Conservation (phyloP, 2,113 vertebrate species). For the Prinia subflava region DNA sequence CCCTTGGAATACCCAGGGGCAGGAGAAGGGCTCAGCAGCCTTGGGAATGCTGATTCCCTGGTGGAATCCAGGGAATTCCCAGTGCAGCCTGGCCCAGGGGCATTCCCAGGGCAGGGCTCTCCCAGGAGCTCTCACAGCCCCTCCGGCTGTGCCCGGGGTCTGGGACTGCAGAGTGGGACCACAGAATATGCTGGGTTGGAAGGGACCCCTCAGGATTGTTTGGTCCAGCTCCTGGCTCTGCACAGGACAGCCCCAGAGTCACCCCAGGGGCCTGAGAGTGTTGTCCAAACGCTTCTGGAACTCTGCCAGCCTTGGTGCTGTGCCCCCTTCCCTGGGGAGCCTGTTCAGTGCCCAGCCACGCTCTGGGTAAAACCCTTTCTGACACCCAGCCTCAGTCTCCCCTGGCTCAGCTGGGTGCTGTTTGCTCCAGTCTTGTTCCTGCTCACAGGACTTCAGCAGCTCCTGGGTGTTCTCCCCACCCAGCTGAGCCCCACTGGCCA, state of each 20-base stretch:
- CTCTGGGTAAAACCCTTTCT: not conserved
- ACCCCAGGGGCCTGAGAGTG: not conserved
- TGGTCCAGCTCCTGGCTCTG: not conserved
- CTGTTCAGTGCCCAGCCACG: not conserved
- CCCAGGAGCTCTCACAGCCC: not conserved
- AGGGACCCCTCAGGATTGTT: not conserved
- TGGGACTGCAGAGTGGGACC: too few relatives aligned
- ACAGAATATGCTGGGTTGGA: not conserved
- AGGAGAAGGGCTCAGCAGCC: not conserved
- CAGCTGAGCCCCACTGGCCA: not conserved
- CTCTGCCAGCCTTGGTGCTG: not conserved
- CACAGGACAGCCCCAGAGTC: not conserved
- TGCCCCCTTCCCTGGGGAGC: not conserved
- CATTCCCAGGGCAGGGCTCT: not conserved
- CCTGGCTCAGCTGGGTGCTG: not conserved
- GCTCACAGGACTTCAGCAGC: not conserved
- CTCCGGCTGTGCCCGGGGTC: fast-evolving
- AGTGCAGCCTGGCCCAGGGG: not conserved
- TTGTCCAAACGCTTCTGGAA: not conserved
- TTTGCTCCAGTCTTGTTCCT: not conserved
- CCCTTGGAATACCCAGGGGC: fast-evolving
- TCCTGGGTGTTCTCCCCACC: not conserved
- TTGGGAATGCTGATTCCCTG: fast-evolving
- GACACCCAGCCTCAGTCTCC: not conserved
- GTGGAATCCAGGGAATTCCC: too few relatives aligned